These are phyloP conservation scores for Eristalis pertinax DNA, from an alignment of 2,888 invertebrate species.

Conservation along the genomic window DNA sequence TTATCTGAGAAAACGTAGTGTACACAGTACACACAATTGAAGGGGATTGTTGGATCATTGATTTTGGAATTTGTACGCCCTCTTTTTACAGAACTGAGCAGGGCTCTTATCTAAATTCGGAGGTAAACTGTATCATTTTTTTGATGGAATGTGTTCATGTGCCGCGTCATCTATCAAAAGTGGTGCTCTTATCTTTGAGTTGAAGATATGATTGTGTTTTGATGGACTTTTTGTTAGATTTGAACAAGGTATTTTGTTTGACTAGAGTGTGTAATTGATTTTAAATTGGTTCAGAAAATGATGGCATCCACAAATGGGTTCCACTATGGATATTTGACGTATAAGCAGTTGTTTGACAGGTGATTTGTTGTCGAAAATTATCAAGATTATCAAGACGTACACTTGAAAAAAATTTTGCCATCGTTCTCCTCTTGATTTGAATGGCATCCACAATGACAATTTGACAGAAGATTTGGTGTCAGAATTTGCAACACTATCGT, in stretches of 20 bases:
- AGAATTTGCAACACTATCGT: too few species aligned
- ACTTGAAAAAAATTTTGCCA: too few species aligned
- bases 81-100: background rate
- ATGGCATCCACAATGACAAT: too few species aligned
- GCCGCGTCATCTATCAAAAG: background rate
- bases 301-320: background rate
- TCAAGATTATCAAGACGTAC: too few species aligned
- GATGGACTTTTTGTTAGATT: slow-evolving; percentile 17
- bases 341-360: too few species aligned
- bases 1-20: slow-evolving; percentile 9
- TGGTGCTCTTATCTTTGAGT: slow-evolving; percentile 21
- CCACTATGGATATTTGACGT: background rate
- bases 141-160: background rate
- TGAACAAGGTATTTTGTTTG: slow-evolving; percentile 6
- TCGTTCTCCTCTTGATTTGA: too few species aligned
- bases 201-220: slow-evolving; percentile 23
- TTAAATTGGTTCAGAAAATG: background rate
- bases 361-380: too few species aligned
- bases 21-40: slow-evolving; percentile 15
- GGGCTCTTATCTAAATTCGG: slow-evolving; percentile 21
- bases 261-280: slow-evolving; percentile 8
- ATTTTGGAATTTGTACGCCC: slow-evolving; percentile 24
- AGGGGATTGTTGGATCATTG: slow-evolving; percentile 37
- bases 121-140: background rate
- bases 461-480: too few species aligned